Conservation (phyloP, 2,888 invertebrate genomes). For the Drosophila anomalata region DNA sequence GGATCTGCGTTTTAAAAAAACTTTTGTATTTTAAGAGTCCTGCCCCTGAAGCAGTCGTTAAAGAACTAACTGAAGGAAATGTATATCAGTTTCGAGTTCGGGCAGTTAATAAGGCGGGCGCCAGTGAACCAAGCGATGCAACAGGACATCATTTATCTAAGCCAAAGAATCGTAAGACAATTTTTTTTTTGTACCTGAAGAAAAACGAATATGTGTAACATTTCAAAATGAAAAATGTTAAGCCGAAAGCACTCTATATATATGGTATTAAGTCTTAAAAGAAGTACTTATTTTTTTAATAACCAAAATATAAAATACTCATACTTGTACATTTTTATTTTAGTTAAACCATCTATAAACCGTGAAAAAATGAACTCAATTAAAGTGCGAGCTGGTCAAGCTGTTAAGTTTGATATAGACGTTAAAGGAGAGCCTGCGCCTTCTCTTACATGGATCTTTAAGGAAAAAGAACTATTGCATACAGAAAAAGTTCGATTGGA, state of each 20-base stretch:
- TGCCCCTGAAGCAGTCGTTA: conserved; percentile 91
- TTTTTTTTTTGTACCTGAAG: neutral
- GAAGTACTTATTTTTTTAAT: neutral
- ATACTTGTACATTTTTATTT: conserved; percentile 13
- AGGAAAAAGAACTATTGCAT: conserved; percentile 87
- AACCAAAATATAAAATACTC: neutral
- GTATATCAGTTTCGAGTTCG: conserved; percentile 97
- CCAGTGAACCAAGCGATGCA: conserved; percentile 94
- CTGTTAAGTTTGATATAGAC: conserved; percentile 96
- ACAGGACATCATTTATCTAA: conserved; percentile 94
- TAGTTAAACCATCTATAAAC: conserved; percentile 97
- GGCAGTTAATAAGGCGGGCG: conserved; percentile 97
- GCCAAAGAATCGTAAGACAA: conserved; percentile 90
- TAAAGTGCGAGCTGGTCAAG: conserved; percentile 94
- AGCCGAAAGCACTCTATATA: conserved; percentile 6
- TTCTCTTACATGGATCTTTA: conserved; percentile 90
- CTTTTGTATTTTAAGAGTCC: conserved; percentile 85
- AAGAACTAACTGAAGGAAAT: conserved; percentile 94
- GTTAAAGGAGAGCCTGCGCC: conserved; percentile 99
- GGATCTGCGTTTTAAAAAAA: conserved; percentile 21
- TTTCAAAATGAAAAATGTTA: conserved; percentile 5
- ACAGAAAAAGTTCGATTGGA: conserved; percentile 90
- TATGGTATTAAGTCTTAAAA: neutral
- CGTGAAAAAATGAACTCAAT: conserved; percentile 95
- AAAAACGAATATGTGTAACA: neutral